These are phyloP conservation scores for Trinorchestia longiramus DNA, from an alignment of 1,140 invertebrate genomes.

Conservation along the genomic window DNA sequence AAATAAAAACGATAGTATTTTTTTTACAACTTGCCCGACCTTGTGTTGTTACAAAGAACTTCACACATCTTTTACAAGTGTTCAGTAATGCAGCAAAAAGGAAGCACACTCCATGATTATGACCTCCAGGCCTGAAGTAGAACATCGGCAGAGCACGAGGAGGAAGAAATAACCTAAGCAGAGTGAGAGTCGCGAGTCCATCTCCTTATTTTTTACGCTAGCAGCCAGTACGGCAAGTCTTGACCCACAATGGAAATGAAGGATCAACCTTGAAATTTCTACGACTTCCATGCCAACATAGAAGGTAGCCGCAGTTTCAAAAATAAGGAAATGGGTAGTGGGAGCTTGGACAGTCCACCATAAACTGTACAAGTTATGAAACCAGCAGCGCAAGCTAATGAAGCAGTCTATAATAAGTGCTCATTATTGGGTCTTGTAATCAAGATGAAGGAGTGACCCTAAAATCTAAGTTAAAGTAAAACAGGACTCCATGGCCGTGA, in stretches of 20 bases:
- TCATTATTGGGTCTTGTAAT: neutral
- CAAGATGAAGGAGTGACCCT: neutral
- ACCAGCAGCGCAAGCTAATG: neutral
- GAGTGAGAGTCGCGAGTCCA: neutral
- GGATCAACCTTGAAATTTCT: neutral
- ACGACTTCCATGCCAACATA: neutral
- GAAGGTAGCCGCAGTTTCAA: neutral
- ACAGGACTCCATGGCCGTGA: neutral
- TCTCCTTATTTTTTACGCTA: neutral
- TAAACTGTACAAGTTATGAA: neutral
- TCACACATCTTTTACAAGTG: neutral
- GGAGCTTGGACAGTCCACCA: neutral
- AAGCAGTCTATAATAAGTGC: neutral
- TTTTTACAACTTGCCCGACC: neutral
- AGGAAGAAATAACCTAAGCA: neutral
- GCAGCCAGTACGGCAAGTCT: neutral
- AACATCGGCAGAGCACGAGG: neutral
- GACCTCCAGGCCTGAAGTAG: neutral
- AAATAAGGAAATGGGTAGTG: neutral
- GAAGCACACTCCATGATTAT: neutral
- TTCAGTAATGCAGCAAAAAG: neutral
- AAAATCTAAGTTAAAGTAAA: neutral
- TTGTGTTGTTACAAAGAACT: neutral
- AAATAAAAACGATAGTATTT: neutral
- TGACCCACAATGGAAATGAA: neutral